Conservation (phyloP, 92 coral and sea anemone genomes). For the Plumapathes pennacea region DNA sequence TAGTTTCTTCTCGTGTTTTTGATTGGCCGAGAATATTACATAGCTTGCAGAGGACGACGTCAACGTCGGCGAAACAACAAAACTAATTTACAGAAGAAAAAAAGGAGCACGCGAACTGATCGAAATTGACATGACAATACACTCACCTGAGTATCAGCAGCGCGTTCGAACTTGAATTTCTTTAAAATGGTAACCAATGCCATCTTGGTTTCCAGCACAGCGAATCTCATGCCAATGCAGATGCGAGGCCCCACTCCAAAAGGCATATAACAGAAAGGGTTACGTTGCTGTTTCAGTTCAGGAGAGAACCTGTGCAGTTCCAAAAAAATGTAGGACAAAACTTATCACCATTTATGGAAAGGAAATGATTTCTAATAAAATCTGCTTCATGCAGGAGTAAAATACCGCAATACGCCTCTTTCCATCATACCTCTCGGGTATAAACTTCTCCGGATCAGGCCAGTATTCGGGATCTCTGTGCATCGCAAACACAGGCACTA, state of each 20-base stretch:
- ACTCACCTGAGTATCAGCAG: conserved; percentile 19
- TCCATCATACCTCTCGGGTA: conserved; percentile 54
- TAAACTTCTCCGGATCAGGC: conserved; percentile 47
- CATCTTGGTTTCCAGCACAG: conserved; percentile 54
- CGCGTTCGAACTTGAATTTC: conserved; percentile 36
- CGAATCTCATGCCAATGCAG: conserved; percentile 72
- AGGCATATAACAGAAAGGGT: conserved; percentile 58
- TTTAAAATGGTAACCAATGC: conserved; percentile 42
- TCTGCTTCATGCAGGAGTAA: too few relatives aligned
- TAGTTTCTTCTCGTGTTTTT: too few relatives aligned
- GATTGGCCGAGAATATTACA: too few relatives aligned
- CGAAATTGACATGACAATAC: too few relatives aligned
- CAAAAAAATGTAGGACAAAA: too few relatives aligned
- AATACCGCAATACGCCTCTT: too few relatives aligned
- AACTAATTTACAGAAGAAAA: too few relatives aligned
- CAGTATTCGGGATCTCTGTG: conserved; percentile 45
- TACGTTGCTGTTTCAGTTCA: conserved; percentile 66
- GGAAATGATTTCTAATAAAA: too few relatives aligned
- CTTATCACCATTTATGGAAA: too few relatives aligned
- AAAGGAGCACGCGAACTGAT: background rate
- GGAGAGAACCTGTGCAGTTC: conserved; percentile 28
- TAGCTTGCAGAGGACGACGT: background rate
- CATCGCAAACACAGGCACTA: conserved; percentile 16
- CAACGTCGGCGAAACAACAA: too few relatives aligned
- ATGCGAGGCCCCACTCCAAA: conserved; percentile 66